Base-by-base conservation (phyloP, 1,140 invertebrate species). In the Habropoda laboriosa region DNA sequence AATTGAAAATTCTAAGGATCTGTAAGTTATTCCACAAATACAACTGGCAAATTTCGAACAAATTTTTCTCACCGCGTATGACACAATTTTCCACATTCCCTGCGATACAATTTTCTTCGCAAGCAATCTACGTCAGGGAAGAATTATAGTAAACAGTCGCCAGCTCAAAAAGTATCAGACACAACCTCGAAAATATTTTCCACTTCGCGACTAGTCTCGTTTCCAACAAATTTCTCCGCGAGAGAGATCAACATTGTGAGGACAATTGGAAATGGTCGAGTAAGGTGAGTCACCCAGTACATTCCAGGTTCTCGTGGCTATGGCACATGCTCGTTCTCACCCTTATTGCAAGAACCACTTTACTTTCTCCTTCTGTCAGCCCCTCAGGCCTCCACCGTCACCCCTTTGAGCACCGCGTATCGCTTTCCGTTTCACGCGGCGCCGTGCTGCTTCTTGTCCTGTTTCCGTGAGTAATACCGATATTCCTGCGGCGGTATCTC, bases 251-350 rank as follows among this genome's bases (percentile, higher is more conserved):
- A 55, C 6, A 30, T 55, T 27, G 16, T 16, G 30, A 38, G 12
- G 3, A 64, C 38, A 64, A 49, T 27, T 64, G 4, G 3, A 68
- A 47, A 8, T 3, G 10, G 5, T 18, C 7, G 55, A 3, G 24
- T 21, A 38, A 55, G 47, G 6, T 47, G 30, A 55, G 38, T 42
- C 58, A 72, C 51, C 58, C 51, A 27, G 73, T 80, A 80, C 64
- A 86, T 78, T 70, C 49, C 67, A 66, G 38, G 70, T 79, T 79
- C 85, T 83, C 75, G 79, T 61, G 71, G 73, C 76, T 60, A 53
- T 53, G 73, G 83, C 87, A 88, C 87, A 87, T 87, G 87, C 87
- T 84, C 86, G 81, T 87, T 88, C 87, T 87, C 87, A 88, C 86
- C 87, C 87, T 88, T 88, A 88, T 88, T 87, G 86, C 83, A 60